Evolutionary conservation across 2,797 vertebrate species (phyloP).

Genomic region (Xiphorhynchus erythropygius): DNA sequence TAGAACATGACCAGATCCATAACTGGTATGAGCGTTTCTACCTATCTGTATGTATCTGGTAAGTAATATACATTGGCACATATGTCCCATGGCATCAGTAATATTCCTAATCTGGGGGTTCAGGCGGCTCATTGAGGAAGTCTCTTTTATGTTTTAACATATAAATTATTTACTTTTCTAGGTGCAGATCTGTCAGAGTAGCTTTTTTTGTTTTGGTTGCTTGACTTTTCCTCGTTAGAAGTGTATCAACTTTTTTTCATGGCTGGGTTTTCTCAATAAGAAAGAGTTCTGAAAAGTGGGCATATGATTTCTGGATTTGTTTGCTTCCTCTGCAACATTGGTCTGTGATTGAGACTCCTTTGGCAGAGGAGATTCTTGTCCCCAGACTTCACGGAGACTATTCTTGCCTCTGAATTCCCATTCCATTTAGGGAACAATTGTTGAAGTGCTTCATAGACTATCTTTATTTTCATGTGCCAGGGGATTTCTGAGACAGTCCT

Average conservation of each 20-base stretch:
- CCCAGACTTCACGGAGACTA: background rate
- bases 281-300: background rate
- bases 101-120: background rate
- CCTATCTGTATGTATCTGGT: background rate
- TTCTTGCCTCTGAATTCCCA: background rate
- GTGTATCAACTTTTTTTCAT: background rate
- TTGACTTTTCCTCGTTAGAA: background rate
- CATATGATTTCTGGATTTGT: background rate
- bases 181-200: background rate
- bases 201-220: background rate
- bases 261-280: background rate
- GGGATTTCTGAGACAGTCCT: background rate
- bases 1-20: background rate
- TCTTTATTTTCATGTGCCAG: background rate
- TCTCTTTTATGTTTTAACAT: background rate
- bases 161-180: background rate
- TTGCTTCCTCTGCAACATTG: background rate
- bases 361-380: background rate
- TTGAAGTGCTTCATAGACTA: background rate
- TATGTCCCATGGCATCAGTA: background rate
- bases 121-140: background rate
- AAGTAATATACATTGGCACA: background rate
- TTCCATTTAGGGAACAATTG: background rate
- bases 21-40: background rate
- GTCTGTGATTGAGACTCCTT: background rate